Evolutionary conservation across 2,113 vertebrate genomes (phyloP).

Genomic region (Bostrychus sinensis): DNA sequence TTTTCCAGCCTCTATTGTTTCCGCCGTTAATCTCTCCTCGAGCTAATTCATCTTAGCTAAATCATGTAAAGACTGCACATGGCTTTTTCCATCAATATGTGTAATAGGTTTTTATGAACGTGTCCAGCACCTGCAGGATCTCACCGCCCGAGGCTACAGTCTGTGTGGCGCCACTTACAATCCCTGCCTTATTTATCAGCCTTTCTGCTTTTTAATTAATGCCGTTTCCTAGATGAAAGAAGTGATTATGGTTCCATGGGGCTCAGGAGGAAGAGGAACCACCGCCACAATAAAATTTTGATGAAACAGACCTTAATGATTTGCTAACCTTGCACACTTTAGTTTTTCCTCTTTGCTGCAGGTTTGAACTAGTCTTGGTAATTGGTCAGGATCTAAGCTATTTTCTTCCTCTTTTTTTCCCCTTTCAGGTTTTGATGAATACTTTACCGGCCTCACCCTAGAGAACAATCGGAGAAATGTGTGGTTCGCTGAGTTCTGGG

Average conservation of each 20-base stretch:
- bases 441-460: slow-evolving; percentile 77
- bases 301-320: slow-evolving; percentile 54
- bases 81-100: slow-evolving; percentile 35
- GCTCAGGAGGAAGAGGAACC: slow-evolving; percentile 63
- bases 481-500: slow-evolving; percentile 82
- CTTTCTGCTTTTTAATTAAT: slow-evolving; percentile 75
- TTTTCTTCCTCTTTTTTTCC: slow-evolving; percentile 39
- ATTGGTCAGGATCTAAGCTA: slow-evolving; percentile 62
- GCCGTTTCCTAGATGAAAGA: slow-evolving; percentile 73
- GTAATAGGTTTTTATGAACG: slow-evolving; percentile 43
- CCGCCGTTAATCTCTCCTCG: slow-evolving; percentile 23
- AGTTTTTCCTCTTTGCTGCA: slow-evolving; percentile 42
- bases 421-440: slow-evolving; percentile 76
- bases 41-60: slow-evolving; percentile 29
- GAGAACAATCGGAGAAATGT: slow-evolving; percentile 81
- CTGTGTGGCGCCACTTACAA: slow-evolving; percentile 41
- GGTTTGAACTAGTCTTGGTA: slow-evolving; percentile 48
- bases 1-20: slow-evolving; percentile 29
- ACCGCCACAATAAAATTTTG: slow-evolving; percentile 60
- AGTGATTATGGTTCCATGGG: slow-evolving; percentile 64
- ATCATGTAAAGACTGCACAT: slow-evolving; percentile 16
- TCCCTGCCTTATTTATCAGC: slow-evolving; percentile 63
- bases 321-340: slow-evolving; percentile 37
- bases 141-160: slow-evolving; percentile 43
- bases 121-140: slow-evolving; percentile 48